phyloP scores from a whole-genome alignment of 2,888 invertebrate genomes.

The Prenolepis imparis region DNA sequence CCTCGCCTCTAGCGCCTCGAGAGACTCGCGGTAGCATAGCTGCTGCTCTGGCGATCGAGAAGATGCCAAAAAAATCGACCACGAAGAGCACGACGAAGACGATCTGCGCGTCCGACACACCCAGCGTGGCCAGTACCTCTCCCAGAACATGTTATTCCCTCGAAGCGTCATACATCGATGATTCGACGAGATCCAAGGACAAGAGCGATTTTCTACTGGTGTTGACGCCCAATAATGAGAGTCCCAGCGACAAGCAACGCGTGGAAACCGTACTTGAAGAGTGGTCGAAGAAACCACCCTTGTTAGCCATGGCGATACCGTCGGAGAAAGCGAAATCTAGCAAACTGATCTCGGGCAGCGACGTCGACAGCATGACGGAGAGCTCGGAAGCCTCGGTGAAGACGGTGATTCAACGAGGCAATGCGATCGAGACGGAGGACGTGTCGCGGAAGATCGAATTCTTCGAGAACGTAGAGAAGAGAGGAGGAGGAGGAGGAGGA shows the following conservation, averaged over 20 bases:
- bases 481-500: neutral
- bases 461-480: slow-evolving; percentile 91
- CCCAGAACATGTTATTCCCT: slow-evolving; percentile 68
- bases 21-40: slow-evolving; percentile 89
- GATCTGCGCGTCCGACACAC: neutral
- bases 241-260: slow-evolving; percentile 78
- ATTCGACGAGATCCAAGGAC: slow-evolving; percentile 64
- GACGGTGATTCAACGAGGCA: slow-evolving; percentile 89
- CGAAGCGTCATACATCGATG: slow-evolving; percentile 35
- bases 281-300: slow-evolving; percentile 86
- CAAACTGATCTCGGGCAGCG: slow-evolving; percentile 88
- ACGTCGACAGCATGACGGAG: slow-evolving; percentile 89
- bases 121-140: slow-evolving; percentile 58
- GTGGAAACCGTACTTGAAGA: slow-evolving; percentile 85
- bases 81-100: neutral
- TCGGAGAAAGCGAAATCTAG: slow-evolving; percentile 51
- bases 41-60: slow-evolving; percentile 87
- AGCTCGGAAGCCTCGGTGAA: slow-evolving; percentile 91
- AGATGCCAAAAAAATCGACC: slow-evolving; percentile 58
- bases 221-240: slow-evolving; percentile 84
- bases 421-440: slow-evolving; percentile 87
- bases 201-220: slow-evolving; percentile 86
- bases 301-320: slow-evolving; percentile 65
- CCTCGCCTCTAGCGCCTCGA: slow-evolving; percentile 80
- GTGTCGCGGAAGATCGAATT: slow-evolving; percentile 92